Percentiles rank a stretch among this genome's conserved stretches.
Evolutionary conservation across 2,113 vertebrate genomes (phyloP).

Genomic region (Rhinogobius similis): DNA sequence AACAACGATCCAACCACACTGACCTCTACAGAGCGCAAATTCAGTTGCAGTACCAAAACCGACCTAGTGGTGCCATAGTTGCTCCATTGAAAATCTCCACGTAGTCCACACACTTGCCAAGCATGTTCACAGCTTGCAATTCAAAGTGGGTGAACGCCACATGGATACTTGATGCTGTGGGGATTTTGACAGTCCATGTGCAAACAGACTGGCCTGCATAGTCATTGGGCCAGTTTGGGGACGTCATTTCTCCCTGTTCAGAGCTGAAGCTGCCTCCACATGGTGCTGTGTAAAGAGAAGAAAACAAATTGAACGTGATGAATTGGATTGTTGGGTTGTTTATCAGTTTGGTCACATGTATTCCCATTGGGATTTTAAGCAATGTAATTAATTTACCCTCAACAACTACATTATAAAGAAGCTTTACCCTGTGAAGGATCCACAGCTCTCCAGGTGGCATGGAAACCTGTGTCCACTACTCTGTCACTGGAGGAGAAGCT

Average conservation of each 20-base stretch:
- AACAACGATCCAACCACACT: neutral
- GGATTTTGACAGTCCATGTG: slow-evolving; percentile 73
- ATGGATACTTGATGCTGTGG: slow-evolving; percentile 51
- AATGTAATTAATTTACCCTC: neutral
- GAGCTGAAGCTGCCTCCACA: slow-evolving; percentile 73
- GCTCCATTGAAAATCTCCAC: slow-evolving; percentile 73
- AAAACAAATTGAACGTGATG: neutral
- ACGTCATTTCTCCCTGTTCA: slow-evolving; percentile 67
- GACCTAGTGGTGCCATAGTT: slow-evolving; percentile 55
- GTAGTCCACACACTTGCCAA: slow-evolving; percentile 73
- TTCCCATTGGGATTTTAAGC: neutral
- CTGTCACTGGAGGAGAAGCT: slow-evolving; percentile 74
- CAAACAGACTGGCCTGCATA: slow-evolving; percentile 69
- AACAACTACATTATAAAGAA: neutral
- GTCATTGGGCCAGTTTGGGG: slow-evolving; percentile 72
- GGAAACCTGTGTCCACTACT: slow-evolving; percentile 78
- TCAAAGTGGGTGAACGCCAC: slow-evolving; percentile 76
- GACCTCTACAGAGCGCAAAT: neutral
- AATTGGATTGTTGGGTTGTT: neutral
- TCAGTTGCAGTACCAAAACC: slow-evolving; percentile 6
- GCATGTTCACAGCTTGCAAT: slow-evolving; percentile 58
- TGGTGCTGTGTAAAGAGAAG: slow-evolving; percentile 31
- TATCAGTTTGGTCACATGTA: neutral
- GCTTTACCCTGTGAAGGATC: slow-evolving; percentile 58
- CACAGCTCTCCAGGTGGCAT: slow-evolving; percentile 69